Percentiles rank a stretch among this genome's conserved stretches.
phyloP scores from a whole-genome alignment of 2,797 vertebrate species.

The Rhynchonycteris naso region DNA sequence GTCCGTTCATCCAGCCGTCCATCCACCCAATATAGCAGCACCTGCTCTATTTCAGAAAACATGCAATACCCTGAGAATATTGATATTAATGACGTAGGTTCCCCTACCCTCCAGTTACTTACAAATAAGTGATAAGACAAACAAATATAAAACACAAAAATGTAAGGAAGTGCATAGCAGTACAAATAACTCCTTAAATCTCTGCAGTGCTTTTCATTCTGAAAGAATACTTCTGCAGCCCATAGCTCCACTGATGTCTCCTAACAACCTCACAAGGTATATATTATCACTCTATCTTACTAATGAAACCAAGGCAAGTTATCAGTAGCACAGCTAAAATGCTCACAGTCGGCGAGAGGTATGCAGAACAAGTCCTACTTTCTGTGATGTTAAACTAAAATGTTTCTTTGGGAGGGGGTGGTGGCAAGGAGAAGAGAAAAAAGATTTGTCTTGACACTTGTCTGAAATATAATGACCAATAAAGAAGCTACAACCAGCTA shows the following conservation, averaged over 20 bases:
- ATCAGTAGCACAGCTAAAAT: not conserved
- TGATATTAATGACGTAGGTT: not conserved
- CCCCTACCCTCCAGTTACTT: not conserved
- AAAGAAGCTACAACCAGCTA: not conserved
- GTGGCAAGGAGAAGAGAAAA: no score
- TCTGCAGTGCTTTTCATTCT: not conserved
- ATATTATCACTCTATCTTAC: not conserved
- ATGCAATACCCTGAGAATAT: not conserved
- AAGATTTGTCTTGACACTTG: not conserved
- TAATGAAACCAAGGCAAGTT: not conserved
- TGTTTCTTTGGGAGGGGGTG: not conserved
- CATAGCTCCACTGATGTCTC: not conserved
- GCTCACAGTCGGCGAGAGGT: not conserved
- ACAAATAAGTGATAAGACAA: not conserved
- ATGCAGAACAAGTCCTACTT: not conserved
- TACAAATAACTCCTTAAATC: not conserved
- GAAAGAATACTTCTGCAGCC: not conserved
- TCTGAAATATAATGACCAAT: slow-evolving; percentile 24
- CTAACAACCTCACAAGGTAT: not conserved
- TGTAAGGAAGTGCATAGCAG: not conserved
- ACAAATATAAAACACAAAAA: not conserved
- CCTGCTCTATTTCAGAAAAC: not conserved
- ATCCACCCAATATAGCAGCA: not conserved
- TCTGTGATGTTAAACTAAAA: not conserved
- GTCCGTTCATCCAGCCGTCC: not conserved